Percentiles rank a stretch among this genome's conserved stretches.
These are phyloP conservation scores for Alethe diademata DNA, from an alignment of 2,113 vertebrate genomes.

Conservation along the genomic window DNA sequence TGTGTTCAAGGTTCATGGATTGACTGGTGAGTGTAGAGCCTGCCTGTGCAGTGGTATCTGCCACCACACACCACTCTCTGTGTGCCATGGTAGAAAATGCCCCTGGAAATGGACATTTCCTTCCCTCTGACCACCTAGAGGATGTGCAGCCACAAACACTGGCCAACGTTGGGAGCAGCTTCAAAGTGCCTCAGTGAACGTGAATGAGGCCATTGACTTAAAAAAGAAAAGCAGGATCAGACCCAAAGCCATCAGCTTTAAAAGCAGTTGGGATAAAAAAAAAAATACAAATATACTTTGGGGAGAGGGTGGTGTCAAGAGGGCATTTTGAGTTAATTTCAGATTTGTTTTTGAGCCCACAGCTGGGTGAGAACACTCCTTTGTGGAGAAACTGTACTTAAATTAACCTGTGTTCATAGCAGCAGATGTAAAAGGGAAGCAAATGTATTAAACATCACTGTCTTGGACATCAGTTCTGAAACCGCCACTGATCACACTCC, in stretches of 20 bases:
- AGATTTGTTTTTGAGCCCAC: conserved; percentile 1
- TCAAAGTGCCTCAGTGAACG: neutral
- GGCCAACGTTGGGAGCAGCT: accelerated
- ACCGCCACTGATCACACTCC: conserved; percentile 60
- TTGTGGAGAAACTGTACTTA: conserved; percentile 40
- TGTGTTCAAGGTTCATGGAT: neutral
- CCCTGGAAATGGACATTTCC: neutral
- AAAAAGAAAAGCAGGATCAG: neutral
- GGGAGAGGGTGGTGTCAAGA: neutral
- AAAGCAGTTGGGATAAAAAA: neutral
- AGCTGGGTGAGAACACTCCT: conserved; percentile 20
- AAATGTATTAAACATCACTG: conserved; percentile 73
- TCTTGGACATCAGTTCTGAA: conserved; percentile 76
- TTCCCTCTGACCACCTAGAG: neutral
- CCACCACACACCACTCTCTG: neutral
- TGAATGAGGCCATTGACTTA: neutral
- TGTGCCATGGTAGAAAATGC: neutral
- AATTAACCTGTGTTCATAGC: conserved; percentile 57
- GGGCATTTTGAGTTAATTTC: conserved; percentile 14
- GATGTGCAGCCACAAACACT: neutral
- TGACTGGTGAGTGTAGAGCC: neutral
- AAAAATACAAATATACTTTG: neutral
- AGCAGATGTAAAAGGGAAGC: conserved; percentile 54
- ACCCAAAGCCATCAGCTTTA: neutral
- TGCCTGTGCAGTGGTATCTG: neutral